Conservation (phyloP, 1,140 invertebrate species). For the Zeugodacus cucurbitae region DNA sequence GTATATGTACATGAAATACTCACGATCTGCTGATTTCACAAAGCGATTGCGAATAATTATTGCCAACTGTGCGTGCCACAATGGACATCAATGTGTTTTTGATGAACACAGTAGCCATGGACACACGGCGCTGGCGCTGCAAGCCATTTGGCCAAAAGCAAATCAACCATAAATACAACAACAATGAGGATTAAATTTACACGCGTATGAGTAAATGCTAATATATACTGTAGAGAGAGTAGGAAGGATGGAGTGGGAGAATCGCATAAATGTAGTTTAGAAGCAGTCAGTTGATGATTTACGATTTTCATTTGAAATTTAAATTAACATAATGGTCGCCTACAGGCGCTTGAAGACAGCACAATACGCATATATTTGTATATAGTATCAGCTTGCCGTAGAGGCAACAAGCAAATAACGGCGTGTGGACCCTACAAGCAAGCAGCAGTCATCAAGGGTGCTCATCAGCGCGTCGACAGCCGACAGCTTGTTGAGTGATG, state of each 20-base stretch:
- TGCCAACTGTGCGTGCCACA: not conserved
- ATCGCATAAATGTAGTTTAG: not conserved
- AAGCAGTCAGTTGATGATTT: constrained; percentile 9
- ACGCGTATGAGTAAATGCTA: too few relatives aligned
- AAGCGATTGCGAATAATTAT: constrained; percentile 21
- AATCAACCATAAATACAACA: constrained; percentile 17
- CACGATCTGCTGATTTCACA: not conserved
- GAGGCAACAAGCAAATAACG: not conserved
- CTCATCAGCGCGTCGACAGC: constrained; percentile 6
- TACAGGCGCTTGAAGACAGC: not conserved
- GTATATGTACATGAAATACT: too few relatives aligned
- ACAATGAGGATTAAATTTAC: not conserved
- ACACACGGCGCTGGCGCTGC: not conserved
- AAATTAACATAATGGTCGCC: constrained; percentile 32
- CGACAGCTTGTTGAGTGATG: constrained; percentile 13
- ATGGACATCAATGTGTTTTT: constrained; percentile 12
- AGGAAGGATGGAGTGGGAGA: too few relatives aligned
- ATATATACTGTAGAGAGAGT: too few relatives aligned
- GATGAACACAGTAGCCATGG: not conserved
- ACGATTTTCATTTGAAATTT: constrained; percentile 31
- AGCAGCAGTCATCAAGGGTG: not conserved
- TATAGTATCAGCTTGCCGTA: not conserved
- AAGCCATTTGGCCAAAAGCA: not conserved
- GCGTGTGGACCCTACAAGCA: not conserved
- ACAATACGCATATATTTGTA: not conserved